phyloP scores from a whole-genome alignment of 2,888 invertebrate genomes.

The Megalurothrips usitatus region DNA sequence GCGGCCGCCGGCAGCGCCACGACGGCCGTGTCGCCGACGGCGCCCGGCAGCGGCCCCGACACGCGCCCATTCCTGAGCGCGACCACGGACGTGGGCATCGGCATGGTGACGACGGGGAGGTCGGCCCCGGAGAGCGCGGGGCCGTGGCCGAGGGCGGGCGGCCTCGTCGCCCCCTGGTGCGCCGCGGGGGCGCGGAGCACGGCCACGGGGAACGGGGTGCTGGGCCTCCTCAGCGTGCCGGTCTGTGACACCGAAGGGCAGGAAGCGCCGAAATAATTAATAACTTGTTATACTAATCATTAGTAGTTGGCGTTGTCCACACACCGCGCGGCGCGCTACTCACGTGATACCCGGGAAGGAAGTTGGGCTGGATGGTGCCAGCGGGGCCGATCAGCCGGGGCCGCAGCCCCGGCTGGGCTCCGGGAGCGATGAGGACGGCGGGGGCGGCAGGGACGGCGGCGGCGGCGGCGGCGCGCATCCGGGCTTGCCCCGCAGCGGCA shows the following conservation, averaged over 20 bases:
- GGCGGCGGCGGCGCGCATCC: not conserved
- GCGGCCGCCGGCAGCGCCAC: not conserved
- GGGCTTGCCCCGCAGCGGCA: not conserved
- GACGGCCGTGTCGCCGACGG: not conserved
- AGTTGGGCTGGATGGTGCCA: not conserved
- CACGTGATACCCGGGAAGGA: conserved; percentile 4
- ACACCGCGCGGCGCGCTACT: no score
- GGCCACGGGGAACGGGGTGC: conserved; percentile 8
- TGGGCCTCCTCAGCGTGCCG: not conserved
- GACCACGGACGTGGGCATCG: not conserved
- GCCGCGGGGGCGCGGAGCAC: conserved; percentile 32
- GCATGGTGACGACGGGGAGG: conserved; percentile 15
- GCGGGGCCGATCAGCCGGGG: not conserved
- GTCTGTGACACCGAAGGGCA: not conserved
- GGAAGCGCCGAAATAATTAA: no score
- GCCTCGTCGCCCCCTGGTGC: conserved; percentile 36
- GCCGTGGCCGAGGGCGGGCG: conserved; percentile 40
- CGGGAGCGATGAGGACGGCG: not conserved
- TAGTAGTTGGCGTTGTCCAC: no score
- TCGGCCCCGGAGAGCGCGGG: conserved; percentile 35
- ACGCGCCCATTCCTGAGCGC: not conserved
- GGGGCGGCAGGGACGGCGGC: not conserved
- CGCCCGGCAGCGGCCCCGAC: not conserved
- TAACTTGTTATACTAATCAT: no score
- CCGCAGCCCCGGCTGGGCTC: not conserved